Conservation (phyloP, 2,797 vertebrate species). For the Megalops cyprinoides region DNA sequence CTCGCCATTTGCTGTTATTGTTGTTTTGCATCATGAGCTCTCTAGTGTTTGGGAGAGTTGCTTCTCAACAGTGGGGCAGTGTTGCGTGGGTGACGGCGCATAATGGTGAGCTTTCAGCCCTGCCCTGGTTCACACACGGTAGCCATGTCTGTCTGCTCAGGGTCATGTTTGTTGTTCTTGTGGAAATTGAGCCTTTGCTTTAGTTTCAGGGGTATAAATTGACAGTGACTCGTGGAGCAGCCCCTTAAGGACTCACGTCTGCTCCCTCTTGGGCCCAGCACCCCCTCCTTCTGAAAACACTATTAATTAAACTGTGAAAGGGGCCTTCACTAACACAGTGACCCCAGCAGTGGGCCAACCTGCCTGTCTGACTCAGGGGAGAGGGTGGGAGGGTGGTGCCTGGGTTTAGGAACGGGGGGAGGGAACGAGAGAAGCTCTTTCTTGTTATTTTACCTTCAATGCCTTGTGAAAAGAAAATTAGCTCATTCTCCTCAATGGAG, state of each 20-base stretch:
- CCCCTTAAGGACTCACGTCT: slow-evolving; percentile 23
- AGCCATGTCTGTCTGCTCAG: slow-evolving; percentile 66
- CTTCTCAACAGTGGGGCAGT: slow-evolving; percentile 23
- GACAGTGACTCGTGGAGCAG: slow-evolving; percentile 55
- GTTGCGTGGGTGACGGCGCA: slow-evolving; percentile 36
- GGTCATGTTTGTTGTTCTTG: slow-evolving; percentile 80
- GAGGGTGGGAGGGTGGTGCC: slow-evolving; percentile 36
- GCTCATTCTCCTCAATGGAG: slow-evolving; percentile 65
- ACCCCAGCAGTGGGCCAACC: slow-evolving; percentile 65
- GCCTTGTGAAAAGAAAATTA: slow-evolving; percentile 70
- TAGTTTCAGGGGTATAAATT: slow-evolving; percentile 75
- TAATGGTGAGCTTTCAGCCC: slow-evolving; percentile 72
- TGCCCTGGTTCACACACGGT: slow-evolving; percentile 67
- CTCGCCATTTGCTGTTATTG: neutral
- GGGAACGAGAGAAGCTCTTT: slow-evolving; percentile 52
- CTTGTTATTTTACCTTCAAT: slow-evolving; percentile 59
- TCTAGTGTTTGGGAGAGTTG: neutral
- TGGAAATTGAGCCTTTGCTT: slow-evolving; percentile 65
- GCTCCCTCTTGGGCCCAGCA: slow-evolving; percentile 49
- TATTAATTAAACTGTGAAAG: slow-evolving; percentile 81
- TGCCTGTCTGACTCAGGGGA: slow-evolving; percentile 75
- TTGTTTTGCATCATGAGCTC: neutral
- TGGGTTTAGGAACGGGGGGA: slow-evolving; percentile 53
- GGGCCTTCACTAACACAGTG: slow-evolving; percentile 74
- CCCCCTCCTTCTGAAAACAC: slow-evolving; percentile 73